Evolutionary conservation across 2,888 invertebrate species (phyloP).

Genomic region (Hoplodrina ambigua): DNA sequence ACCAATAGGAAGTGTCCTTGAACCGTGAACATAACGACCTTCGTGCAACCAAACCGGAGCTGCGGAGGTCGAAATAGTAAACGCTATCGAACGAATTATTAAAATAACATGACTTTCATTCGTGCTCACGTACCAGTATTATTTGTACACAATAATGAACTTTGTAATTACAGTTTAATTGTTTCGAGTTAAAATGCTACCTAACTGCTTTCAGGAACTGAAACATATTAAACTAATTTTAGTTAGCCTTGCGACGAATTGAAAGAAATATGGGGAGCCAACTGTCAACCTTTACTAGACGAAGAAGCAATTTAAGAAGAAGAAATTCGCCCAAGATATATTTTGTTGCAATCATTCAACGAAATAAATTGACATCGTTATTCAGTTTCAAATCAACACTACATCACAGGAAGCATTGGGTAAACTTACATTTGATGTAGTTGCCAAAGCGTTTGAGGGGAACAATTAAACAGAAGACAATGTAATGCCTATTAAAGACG

Average conservation of each 20-base stretch:
- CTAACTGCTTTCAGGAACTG: constrained; percentile 12
- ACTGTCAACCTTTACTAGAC: neutral
- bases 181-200: neutral
- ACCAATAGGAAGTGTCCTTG: constrained; percentile 65
- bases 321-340: neutral
- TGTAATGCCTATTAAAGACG: constrained; percentile 43
- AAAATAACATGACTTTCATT: constrained; percentile 42
- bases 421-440: constrained; percentile 53
- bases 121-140: constrained; percentile 18
- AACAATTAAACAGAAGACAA: constrained; percentile 50
- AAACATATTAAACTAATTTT: neutral
- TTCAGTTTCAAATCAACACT: constrained; percentile 40
- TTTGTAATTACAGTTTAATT: constrained; percentile 29
- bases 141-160: constrained; percentile 35
- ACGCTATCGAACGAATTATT: constrained; percentile 50
- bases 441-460: constrained; percentile 49
- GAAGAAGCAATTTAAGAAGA: neutral
- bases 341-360: constrained; percentile 1
- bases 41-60: constrained; percentile 58
- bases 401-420: constrained; percentile 46
- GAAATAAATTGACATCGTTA: constrained; percentile 44
- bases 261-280: neutral
- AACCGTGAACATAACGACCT: constrained; percentile 61
- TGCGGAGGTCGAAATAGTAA: constrained; percentile 50
- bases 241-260: neutral